Evolutionary conservation across 1,140 invertebrate species (phyloP), one percentile per base, ranked within the genome.

Genomic region (Aphaenogaster rudis): DNA sequence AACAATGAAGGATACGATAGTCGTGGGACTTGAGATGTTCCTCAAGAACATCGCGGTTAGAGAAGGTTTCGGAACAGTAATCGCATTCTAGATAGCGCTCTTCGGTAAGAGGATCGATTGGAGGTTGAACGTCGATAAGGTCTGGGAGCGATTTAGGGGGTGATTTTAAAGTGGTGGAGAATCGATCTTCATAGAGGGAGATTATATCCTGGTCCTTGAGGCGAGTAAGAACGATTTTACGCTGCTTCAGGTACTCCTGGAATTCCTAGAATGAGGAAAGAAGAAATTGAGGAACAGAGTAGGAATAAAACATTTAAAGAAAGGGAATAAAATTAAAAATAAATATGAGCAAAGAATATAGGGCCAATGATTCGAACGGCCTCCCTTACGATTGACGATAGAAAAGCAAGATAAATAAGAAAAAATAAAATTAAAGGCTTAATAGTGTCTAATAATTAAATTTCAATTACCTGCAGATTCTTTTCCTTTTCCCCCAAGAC

Each of bases 21-120:
- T 95, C 95, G 15, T 95, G 95, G 13, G 28, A 76, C 54, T 94
- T 95, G 0, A 94, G 54, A 59, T 95, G 95, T 57, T 95, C 95
- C 5, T 94, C 93, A 0, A 94, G 86, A 1, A 92, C 77, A 6
- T 95, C 95, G 21, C 91, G 91, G 6, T 86, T 88, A 1, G 90
- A 63, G 84, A 94, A 95, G 15, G 90, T 92, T 28, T 93, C 81
- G 13, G 93, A 86, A 74, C 95, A 95, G 86, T 95, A 95, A 71
- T 95, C 95, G 67, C 95, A 95, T 15, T 95, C 94, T 1, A 94
- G 82, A 36, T 84, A 92, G 52, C 91, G 63, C 42, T 92, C 92
- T 3, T 92, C 88, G 7, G 69, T 82, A 64, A 93, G 90, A 69
- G 79, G 80, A 79, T 91, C 86, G 2, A n/a, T 52, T 15, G 88